phyloP scores from a whole-genome alignment of 2,888 invertebrate genomes.

The Polyploca ridens region DNA sequence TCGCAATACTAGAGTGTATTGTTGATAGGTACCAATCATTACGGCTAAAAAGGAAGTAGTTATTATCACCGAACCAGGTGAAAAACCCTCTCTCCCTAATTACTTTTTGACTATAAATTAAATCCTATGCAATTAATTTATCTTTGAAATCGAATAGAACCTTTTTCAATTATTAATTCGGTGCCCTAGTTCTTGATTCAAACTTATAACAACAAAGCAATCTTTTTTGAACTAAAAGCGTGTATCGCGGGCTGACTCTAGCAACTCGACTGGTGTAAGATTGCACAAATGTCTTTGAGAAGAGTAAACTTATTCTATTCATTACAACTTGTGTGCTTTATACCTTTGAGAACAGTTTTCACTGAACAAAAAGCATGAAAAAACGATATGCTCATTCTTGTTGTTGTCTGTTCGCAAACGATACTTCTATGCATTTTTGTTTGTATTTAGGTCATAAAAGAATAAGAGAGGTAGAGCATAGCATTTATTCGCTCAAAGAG shows the following conservation, averaged over 20 bases:
- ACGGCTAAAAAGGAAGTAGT: too few relatives aligned
- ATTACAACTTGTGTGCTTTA: constrained; percentile 48
- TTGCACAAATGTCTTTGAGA: constrained; percentile 47
- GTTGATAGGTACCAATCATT: too few relatives aligned
- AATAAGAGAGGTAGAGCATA: too few relatives aligned
- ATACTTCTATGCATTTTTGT: neutral
- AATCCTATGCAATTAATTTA: neutral
- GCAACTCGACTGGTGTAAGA: constrained; percentile 27
- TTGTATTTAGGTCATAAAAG: neutral
- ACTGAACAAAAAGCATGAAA: neutral
- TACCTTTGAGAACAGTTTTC: constrained; percentile 17
- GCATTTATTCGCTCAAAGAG: too few relatives aligned
- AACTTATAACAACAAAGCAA: constrained; percentile 5
- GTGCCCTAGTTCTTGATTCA: constrained; percentile 3
- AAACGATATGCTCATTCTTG: neutral
- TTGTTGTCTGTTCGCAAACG: neutral
- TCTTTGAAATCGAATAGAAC: neutral
- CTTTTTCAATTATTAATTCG: neutral
- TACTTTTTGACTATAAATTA: too few relatives aligned
- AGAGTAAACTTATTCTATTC: constrained; percentile 54
- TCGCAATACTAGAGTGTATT: too few relatives aligned
- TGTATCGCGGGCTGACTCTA: neutral
- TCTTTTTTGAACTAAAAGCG: constrained; percentile 14
- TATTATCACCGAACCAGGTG: neutral
- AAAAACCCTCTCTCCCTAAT: neutral